Evolutionary conservation across 1,140 invertebrate species (phyloP), one percentile per base, ranked within the genome.

Genomic region (Neodiprion lecontei): DNA sequence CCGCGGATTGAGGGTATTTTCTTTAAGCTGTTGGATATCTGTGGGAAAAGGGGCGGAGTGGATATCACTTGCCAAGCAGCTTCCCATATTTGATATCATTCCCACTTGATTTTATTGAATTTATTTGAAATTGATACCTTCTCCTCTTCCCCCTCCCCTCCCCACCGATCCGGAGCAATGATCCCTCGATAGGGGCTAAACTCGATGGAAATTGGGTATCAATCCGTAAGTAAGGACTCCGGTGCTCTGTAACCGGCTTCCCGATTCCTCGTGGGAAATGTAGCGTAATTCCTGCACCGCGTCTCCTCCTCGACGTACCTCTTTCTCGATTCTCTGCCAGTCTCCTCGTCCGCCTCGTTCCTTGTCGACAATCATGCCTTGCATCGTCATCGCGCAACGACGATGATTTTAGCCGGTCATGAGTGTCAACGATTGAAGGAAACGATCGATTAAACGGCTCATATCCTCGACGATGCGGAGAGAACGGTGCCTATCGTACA

Each of bases 131-230:
- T 82, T 80, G 80, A 79, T 79, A 78, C 71, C 67, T 67, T 66
- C 48, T 68, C 65, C n/a, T 40, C 28, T 5, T 40, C 28, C 28
- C 5, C 28, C 28, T 40, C 28, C 28, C 5, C 28, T 5, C 5
- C 28, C 17, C 28, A 76, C 79, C 78, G 53, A 82, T 81, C 82
- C 80, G 76, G 76, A 73, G 78, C 77, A 78, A 77, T 79, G 82
- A 83, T 80, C 78, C 81, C 75, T 79, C 82, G 78, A 80, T 81
- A 77, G 78, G 65, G 78, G 79, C 81, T 83, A 84, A 84, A 84
- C 80, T 80, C 80, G 82, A 82, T 82, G 79, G 82, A 81, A 86
- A 86, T 86, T 85, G 85, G 83, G 83, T 85, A 86, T 86, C 83
- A 86, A 85, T 83, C 80, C 82, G 81, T 82, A 80, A 84, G 82